Conservation (phyloP, 2,888 invertebrate genomes). For the Catonia carolina region DNA sequence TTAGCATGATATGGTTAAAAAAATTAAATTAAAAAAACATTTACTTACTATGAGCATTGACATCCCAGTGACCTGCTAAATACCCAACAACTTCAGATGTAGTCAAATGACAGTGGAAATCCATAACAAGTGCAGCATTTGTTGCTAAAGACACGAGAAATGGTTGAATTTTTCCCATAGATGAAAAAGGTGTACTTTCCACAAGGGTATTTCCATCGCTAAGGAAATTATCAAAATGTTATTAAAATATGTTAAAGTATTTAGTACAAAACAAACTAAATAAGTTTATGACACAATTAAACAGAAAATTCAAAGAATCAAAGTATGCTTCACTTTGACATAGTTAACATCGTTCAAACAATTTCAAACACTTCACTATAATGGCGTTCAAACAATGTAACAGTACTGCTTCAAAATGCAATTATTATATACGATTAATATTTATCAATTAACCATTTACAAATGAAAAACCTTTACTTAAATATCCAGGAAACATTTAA, state of each 20-base stretch:
- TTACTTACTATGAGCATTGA: slow-evolving; percentile 81
- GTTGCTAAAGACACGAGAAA: slow-evolving; percentile 82
- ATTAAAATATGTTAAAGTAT: background rate
- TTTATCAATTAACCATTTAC: too few relatives aligned
- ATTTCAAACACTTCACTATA: too few relatives aligned
- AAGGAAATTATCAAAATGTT: slow-evolving; percentile 38
- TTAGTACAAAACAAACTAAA: slow-evolving; percentile 7
- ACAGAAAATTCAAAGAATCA: too few relatives aligned
- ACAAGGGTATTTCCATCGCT: slow-evolving; percentile 87
- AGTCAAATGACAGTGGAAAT: slow-evolving; percentile 91
- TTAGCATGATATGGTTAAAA: too few relatives aligned
- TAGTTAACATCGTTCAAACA: too few relatives aligned
- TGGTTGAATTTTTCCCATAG: slow-evolving; percentile 85
- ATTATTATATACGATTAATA: too few relatives aligned
- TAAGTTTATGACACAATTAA: slow-evolving; percentile 15
- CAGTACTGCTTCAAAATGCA: too few relatives aligned
- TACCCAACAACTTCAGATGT: slow-evolving; percentile 94
- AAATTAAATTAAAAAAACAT: too few relatives aligned
- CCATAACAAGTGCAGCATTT: slow-evolving; percentile 79
- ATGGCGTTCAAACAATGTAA: too few relatives aligned
- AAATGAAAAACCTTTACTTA: too few relatives aligned
- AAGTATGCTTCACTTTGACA: too few relatives aligned
- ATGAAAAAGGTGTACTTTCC: slow-evolving; percentile 80
- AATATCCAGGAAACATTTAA: too few relatives aligned
- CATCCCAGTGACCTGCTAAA: slow-evolving; percentile 91